Conservation (phyloP, 1,140 invertebrate genomes). For the Drosophila kanapiae region DNA sequence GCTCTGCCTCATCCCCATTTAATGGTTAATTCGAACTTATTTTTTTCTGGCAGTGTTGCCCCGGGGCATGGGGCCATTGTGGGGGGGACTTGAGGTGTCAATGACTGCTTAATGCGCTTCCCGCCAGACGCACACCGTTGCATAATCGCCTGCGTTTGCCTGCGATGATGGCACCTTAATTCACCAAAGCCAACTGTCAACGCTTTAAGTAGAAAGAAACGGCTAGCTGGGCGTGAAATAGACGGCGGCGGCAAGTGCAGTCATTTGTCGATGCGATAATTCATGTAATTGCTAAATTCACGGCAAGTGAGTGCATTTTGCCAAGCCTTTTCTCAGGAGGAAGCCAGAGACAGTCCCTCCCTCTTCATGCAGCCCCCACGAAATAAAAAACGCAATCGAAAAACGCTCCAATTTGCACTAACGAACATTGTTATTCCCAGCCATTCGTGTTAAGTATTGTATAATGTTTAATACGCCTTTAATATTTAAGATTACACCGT, state of each 20-base stretch:
- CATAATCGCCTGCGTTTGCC: constrained; percentile 30
- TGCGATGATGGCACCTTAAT: constrained; percentile 42
- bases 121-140: constrained; percentile 33
- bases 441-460: background rate
- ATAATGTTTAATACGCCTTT: constrained; percentile 7
- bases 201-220: constrained; percentile 29
- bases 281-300: constrained; percentile 51
- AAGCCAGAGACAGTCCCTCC: constrained; percentile 7
- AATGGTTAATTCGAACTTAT: background rate
- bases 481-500: background rate
- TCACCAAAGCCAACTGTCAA: constrained; percentile 38
- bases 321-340: constrained; percentile 6
- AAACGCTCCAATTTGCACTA: constrained; percentile 32
- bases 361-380: background rate
- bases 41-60: background rate
- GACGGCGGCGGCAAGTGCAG: background rate
- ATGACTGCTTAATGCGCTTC: constrained; percentile 59
- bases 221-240: constrained; percentile 19
- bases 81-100: constrained; percentile 49
- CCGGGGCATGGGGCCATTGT: background rate
- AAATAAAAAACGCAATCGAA: constrained; percentile 19
- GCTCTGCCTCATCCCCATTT: background rate
- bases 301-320: constrained; percentile 39
- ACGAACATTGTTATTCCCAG: background rate
- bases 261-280: constrained; percentile 50